A percentile compares a stretch with the other conserved stretches of the same genome.
Conservation (phyloP, 1,140 invertebrate genomes). For the Phymorhynchus buccinoides region DNA sequence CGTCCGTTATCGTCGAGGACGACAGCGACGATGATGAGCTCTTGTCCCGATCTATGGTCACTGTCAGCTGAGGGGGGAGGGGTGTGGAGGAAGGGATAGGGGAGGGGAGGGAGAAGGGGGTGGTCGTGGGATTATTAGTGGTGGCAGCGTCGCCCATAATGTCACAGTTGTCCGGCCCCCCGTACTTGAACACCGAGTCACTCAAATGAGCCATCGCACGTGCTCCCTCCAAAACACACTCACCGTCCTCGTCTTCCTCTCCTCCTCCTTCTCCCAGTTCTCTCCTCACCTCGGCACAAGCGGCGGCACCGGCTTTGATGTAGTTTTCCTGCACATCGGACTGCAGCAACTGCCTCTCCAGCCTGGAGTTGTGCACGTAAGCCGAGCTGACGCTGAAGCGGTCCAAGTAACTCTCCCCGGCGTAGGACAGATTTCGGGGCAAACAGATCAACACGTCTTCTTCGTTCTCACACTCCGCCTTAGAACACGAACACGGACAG, state of each 20-base stretch:
- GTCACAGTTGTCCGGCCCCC: slow-evolving; percentile 8
- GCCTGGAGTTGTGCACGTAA: slow-evolving; percentile 57
- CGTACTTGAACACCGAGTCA: background rate
- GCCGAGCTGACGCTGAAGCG: slow-evolving; percentile 59
- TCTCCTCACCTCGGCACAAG: background rate
- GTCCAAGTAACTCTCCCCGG: slow-evolving; percentile 61
- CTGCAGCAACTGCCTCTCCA: slow-evolving; percentile 30
- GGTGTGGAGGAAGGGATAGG: background rate
- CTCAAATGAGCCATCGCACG: slow-evolving; percentile 13
- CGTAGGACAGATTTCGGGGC: slow-evolving; percentile 67
- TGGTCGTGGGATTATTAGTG: too few relatives aligned
- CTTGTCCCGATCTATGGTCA: background rate
- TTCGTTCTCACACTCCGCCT: slow-evolving; percentile 42
- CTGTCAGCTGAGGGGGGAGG: background rate
- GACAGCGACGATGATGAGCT: background rate
- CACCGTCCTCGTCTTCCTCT: background rate
- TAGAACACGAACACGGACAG: slow-evolving; percentile 43
- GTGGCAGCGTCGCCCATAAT: background rate
- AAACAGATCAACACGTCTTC: slow-evolving; percentile 42
- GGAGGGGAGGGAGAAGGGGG: slow-evolving; percentile 16
- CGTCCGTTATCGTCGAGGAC: too few relatives aligned
- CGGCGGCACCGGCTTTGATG: background rate
- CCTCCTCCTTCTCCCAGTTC: background rate
- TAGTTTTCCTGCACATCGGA: slow-evolving; percentile 4
- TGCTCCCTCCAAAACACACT: background rate